Percentiles rank a stretch among this genome's conserved stretches.
Evolutionary conservation across 1,140 invertebrate species (phyloP).

Genomic region (Gryllus bimaculatus): DNA sequence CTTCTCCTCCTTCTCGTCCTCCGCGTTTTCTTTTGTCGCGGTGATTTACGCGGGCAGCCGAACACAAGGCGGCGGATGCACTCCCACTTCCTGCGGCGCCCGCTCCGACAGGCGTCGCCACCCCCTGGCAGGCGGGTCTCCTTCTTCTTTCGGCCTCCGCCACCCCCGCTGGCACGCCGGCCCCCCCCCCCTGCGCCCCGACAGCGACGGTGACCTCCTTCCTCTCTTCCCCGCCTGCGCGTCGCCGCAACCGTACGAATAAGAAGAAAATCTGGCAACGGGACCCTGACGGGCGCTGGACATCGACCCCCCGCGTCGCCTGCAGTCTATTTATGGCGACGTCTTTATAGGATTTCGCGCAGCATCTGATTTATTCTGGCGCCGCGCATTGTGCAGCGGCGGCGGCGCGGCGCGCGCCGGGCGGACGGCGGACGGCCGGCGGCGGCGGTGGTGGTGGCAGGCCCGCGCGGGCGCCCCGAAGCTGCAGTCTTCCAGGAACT

Average conservation of each 20-base stretch:
- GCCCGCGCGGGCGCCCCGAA: neutral
- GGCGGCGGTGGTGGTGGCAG: accelerated
- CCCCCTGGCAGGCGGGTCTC: no score
- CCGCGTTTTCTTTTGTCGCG: neutral
- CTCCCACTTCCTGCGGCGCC: neutral
- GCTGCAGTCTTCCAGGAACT: neutral
- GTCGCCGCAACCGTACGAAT: neutral
- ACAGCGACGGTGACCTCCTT: no score
- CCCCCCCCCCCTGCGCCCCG: no score
- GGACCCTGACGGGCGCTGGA: neutral
- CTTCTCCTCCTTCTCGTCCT: neutral
- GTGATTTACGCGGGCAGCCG: constrained; percentile 2
- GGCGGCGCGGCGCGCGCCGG: no score
- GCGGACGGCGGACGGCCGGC: no score
- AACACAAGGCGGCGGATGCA: neutral
- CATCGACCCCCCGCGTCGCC: neutral
- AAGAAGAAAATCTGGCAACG: neutral
- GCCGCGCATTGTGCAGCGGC: neutral
- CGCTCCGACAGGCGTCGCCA: no score
- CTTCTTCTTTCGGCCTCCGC: no score
- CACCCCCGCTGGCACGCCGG: no score
- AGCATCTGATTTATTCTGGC: neutral
- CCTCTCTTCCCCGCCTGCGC: no score
- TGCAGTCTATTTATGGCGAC: neutral
- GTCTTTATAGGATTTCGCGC: neutral